phyloP scores from a whole-genome alignment of 2,797 vertebrate species.

The Acrossocheilus wenchowensis region DNA sequence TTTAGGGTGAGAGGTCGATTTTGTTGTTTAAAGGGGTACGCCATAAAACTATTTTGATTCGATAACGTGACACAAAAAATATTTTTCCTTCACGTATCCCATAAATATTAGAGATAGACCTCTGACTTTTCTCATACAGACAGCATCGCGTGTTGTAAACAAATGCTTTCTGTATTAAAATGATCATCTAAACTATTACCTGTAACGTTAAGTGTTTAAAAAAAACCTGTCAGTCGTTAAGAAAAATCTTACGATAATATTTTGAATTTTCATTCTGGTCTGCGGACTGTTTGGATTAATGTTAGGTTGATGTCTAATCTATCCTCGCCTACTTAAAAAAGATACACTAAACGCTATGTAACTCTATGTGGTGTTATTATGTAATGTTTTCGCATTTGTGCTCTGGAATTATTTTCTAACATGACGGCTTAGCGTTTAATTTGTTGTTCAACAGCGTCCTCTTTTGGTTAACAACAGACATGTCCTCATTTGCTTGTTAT shows the following conservation, averaged over 20 bases:
- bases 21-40: conserved; percentile 65
- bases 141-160: not conserved
- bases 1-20: conserved; percentile 54
- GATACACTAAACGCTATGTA: not conserved
- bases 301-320: not conserved
- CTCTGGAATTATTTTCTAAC: conserved; percentile 44
- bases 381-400: conserved; percentile 62
- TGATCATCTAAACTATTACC: not conserved
- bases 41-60: conserved; percentile 42
- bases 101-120: not conserved
- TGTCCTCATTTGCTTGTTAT: not conserved
- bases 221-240: too few species aligned
- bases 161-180: not conserved
- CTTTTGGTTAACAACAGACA: not conserved
- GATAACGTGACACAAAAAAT: not conserved
- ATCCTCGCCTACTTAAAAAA: not conserved
- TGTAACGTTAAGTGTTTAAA: too few species aligned
- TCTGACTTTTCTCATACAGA: not conserved
- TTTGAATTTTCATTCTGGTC: not conserved
- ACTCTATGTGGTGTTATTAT: conserved; percentile 58
- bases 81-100: not conserved
- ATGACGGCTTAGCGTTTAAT: not conserved
- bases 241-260: not conserved
- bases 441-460: not conserved
- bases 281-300: not conserved